These are phyloP conservation scores for Acrobeloides nanus DNA, from an alignment of 2,888 invertebrate genomes.

Conservation along the genomic window DNA sequence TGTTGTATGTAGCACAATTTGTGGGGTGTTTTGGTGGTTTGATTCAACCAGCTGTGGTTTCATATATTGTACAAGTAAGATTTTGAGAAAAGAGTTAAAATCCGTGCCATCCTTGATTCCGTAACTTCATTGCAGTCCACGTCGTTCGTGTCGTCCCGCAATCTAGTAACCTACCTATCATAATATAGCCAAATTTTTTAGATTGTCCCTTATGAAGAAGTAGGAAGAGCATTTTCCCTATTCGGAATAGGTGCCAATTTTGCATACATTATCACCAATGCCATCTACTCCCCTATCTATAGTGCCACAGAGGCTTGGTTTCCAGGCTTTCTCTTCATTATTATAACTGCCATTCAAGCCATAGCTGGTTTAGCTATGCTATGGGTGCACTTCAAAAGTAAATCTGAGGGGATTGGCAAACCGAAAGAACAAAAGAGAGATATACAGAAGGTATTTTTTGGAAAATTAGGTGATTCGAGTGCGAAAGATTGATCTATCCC, in stretches of 20 bases:
- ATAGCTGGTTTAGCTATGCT: slow-evolving; percentile 22
- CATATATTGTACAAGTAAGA: slow-evolving; percentile 23
- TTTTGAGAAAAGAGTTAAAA: no score
- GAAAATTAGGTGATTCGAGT: no score
- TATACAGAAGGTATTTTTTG: no score
- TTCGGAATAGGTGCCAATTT: slow-evolving; percentile 34
- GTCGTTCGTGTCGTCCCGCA: no score
- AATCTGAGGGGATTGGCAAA: slow-evolving; percentile 19
- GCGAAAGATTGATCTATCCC: no score
- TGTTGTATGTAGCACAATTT: slow-evolving; percentile 34
- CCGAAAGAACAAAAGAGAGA: slow-evolving; percentile 4
- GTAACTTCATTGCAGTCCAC: no score
- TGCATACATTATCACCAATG: slow-evolving; percentile 27
- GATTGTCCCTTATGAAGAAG: slow-evolving; percentile 29
- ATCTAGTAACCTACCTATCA: no score
- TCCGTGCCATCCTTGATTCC: no score
- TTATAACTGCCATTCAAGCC: slow-evolving; percentile 24
- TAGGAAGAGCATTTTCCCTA: slow-evolving; percentile 32
- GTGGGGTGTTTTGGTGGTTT: slow-evolving; percentile 29
- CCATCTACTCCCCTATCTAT: slow-evolving; percentile 28
- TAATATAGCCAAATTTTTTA: slow-evolving; percentile 6
- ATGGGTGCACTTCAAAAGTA: slow-evolving; percentile 29
- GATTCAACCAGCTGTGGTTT: slow-evolving; percentile 33
- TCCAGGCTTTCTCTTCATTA: slow-evolving; percentile 29
- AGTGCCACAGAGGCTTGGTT: slow-evolving; percentile 27